Percentiles rank a stretch among this genome's conserved stretches.
Conservation (phyloP, 2,888 invertebrate genomes). For the Napeogenes inachia region DNA sequence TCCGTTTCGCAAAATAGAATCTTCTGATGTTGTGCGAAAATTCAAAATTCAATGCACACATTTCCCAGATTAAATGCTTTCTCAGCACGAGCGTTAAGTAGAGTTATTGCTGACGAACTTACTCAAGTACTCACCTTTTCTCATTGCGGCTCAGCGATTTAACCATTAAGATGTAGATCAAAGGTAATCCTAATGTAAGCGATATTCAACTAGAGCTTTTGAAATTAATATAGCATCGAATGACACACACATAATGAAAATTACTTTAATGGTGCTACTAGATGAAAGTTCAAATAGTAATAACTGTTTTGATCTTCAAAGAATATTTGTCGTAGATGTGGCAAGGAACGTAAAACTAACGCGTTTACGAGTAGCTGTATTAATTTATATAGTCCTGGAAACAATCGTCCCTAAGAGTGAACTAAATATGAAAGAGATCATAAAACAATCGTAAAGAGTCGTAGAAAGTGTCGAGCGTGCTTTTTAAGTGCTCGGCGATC, state of each 20-base stretch:
- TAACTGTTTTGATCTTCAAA: conserved; percentile 57
- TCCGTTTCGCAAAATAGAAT: conserved; percentile 15
- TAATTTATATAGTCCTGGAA: conserved; percentile 69
- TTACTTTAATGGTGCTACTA: conserved; percentile 40
- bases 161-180: conserved; percentile 47
- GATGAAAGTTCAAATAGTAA: conserved; percentile 59
- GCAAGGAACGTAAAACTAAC: conserved; percentile 55
- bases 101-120: conserved; percentile 57
- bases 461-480: conserved; percentile 55
- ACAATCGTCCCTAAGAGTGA: conserved; percentile 53
- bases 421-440: conserved; percentile 69
- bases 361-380: conserved; percentile 60
- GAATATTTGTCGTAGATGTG: conserved; percentile 57
- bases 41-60: conserved; percentile 14
- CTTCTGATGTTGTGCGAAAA: conserved; percentile 7
- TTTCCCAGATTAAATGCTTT: conserved; percentile 18
- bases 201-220: conserved; percentile 44
- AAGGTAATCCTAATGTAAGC: conserved; percentile 42
- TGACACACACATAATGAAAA: conserved; percentile 51
- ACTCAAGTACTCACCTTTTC: conserved; percentile 38
- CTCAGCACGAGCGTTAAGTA: conserved; percentile 40
- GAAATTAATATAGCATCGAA: conserved; percentile 29
- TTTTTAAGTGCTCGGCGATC: conserved; percentile 56
- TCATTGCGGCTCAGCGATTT: conserved; percentile 46
- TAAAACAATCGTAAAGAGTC: conserved; percentile 69